Conservation (phyloP, 2,797 vertebrate species). For the Leucoraja ocellata region DNA sequence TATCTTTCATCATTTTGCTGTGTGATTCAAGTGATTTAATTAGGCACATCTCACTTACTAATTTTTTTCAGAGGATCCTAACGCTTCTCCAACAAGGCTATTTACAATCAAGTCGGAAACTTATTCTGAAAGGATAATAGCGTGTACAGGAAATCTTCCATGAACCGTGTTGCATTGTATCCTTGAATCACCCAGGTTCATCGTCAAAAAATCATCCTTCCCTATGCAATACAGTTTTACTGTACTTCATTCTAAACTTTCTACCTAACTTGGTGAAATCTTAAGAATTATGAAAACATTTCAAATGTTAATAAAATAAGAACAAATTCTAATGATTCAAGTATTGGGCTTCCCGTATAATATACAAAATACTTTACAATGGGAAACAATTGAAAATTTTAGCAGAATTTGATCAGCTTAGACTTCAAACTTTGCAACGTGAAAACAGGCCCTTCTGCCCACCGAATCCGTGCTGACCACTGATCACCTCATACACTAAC, state of each 20-base stretch:
- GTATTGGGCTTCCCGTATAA: not conserved
- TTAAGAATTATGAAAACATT: not conserved
- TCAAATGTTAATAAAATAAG: not conserved
- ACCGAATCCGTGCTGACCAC: too few species aligned
- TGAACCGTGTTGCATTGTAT: not conserved
- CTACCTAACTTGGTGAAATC: not conserved
- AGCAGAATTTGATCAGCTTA: not conserved
- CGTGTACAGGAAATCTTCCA: not conserved
- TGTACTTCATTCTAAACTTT: not conserved
- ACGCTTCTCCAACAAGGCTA: not conserved
- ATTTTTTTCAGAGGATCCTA: not conserved
- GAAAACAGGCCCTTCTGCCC: too few species aligned
- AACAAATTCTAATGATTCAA: not conserved
- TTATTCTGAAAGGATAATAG: not conserved
- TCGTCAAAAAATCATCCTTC: not conserved
- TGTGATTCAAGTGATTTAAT: not conserved
- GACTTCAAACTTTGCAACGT: too few species aligned
- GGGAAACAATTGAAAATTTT: not conserved
- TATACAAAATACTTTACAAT: not conserved
- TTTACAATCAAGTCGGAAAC: not conserved
- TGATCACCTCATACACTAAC: too few species aligned
- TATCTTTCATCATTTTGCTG: not conserved
- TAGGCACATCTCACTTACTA: not conserved
- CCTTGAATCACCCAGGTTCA: not conserved
- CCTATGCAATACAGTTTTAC: not conserved